These are phyloP conservation scores for Apostichopus parvimensis DNA, from an alignment of 35 echinoderm and acorn worm genomes.

Conservation along the genomic window DNA sequence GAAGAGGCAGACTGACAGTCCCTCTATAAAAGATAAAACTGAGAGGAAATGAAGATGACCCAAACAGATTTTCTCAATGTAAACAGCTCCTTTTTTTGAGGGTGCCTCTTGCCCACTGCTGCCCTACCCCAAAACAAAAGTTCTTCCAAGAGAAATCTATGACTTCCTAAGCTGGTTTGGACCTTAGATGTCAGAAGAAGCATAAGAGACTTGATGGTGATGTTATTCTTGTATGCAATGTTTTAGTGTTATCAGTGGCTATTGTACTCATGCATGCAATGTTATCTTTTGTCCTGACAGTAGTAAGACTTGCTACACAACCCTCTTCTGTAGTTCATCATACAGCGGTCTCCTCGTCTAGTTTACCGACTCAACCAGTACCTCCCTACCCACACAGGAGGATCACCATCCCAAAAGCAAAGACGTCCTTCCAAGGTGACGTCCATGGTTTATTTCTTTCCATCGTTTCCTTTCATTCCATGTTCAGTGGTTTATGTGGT, in stretches of 20 bases:
- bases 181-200: not conserved
- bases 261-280: not conserved
- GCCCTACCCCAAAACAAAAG: too few relatives aligned
- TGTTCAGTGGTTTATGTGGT: constrained; percentile 28
- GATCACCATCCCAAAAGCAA: constrained; percentile 33
- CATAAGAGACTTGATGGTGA: not conserved
- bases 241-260: not conserved
- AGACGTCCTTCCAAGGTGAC: constrained; percentile 34
- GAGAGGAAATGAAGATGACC: too few relatives aligned
- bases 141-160: too few relatives aligned
- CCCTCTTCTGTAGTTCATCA: constrained; percentile 28
- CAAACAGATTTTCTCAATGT: too few relatives aligned
- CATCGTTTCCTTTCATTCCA: not conserved
- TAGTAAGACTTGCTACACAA: not conserved
- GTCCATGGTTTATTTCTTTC: constrained; percentile 1
- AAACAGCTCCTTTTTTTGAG: too few relatives aligned
- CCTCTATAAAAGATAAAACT: too few relatives aligned
- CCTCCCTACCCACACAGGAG: constrained; percentile 39
- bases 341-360: not conserved
- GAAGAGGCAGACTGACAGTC: too few relatives aligned
- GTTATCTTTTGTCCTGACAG: not conserved
- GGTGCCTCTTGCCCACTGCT: too few relatives aligned
- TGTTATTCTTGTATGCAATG: not conserved
- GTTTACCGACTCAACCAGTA: not conserved
- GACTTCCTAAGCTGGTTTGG: too few relatives aligned